Percentiles rank a stretch among this genome's conserved stretches.
These are phyloP conservation scores for Cenopis cana DNA, from an alignment of 2,888 invertebrate species.

Conservation along the genomic window DNA sequence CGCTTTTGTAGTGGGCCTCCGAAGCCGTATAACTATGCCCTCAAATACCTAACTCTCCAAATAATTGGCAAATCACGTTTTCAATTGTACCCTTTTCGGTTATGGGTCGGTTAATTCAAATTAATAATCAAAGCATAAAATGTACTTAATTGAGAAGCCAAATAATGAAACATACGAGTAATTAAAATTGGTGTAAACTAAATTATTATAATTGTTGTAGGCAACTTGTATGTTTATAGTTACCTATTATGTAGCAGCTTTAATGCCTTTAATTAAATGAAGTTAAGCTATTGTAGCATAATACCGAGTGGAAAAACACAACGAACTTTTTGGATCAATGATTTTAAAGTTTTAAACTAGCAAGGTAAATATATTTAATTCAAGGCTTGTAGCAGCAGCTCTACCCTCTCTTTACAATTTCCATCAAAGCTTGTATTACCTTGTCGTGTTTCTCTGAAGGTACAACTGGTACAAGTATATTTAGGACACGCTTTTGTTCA, in stretches of 20 bases:
- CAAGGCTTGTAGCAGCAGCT: not conserved
- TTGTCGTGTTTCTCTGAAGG: constrained; percentile 7
- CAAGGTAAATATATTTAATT: not conserved
- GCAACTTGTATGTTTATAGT: too few species aligned
- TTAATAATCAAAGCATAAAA: not conserved
- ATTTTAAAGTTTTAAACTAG: not conserved
- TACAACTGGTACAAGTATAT: constrained; percentile 2
- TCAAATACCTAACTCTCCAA: constrained; percentile 6
- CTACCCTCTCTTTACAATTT: not conserved
- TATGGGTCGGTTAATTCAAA: not conserved
- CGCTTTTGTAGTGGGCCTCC: not conserved
- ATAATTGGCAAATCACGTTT: constrained; percentile 7
- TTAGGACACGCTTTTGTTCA: constrained; percentile 18
- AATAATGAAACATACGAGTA: not conserved
- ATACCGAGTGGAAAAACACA: too few species aligned
- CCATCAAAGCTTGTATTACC: not conserved
- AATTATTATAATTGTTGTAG: too few species aligned
- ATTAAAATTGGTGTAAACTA: too few species aligned
- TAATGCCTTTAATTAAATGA: not conserved
- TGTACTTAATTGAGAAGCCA: not conserved
- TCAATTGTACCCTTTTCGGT: not conserved
- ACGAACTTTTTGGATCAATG: too few species aligned
- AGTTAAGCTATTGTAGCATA: not conserved
- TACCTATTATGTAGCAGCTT: too few species aligned
- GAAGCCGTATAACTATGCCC: constrained; percentile 24